Evolutionary conservation across 1,140 invertebrate genomes (phyloP).

Genomic region (Hirudo medicinalis): DNA sequence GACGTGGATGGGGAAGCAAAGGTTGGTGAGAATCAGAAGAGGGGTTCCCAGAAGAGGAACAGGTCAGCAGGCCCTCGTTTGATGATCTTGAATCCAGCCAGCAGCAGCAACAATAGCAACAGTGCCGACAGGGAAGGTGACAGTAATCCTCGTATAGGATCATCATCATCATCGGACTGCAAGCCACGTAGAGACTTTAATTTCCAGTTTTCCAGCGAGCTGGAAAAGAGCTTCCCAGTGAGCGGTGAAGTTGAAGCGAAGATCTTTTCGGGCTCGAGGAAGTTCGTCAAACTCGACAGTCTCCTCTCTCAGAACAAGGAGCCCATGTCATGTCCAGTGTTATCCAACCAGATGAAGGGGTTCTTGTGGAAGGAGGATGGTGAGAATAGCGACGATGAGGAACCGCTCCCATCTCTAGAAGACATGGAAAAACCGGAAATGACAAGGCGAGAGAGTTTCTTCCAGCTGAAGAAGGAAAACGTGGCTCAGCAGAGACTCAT

Average conservation of each 20-base stretch:
- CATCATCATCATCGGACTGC: no score
- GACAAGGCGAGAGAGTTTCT: neutral
- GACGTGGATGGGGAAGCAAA: no score
- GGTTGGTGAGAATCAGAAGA: no score
- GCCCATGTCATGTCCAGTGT: no score
- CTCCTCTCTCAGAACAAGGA: neutral
- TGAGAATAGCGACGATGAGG: neutral
- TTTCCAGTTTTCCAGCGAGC: conserved; percentile 6
- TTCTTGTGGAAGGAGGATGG: neutral
- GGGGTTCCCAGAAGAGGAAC: no score
- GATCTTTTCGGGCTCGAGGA: neutral
- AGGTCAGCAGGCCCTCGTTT: no score
- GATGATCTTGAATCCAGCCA: no score
- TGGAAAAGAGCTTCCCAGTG: conserved; percentile 1
- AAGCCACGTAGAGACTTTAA: neutral
- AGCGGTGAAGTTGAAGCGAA: conserved; percentile 7
- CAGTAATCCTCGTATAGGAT: no score
- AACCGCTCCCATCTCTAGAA: neutral
- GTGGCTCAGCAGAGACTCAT: conserved; percentile 4
- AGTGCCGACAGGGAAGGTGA: no score
- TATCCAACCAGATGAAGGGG: neutral
- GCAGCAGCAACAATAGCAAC: no score
- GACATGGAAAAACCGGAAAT: neutral
- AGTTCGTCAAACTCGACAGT: conserved; percentile 8
- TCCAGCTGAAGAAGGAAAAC: conserved; percentile 2